A percentile compares a stretch with the other conserved stretches of the same genome.
Conservation (phyloP, 2,888 invertebrate genomes). For the Bimastos eiseni region DNA sequence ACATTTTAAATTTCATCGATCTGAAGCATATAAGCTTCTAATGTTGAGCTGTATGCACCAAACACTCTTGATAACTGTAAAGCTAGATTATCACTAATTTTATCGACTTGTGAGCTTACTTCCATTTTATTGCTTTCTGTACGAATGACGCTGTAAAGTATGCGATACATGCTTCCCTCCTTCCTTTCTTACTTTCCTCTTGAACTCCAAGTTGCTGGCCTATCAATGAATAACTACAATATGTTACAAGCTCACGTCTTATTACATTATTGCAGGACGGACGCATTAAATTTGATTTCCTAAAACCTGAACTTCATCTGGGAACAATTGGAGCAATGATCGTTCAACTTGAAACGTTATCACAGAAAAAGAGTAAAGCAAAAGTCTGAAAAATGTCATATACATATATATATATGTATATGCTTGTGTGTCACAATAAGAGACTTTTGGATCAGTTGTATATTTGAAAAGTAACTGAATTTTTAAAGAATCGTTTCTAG, state of each 20-base stretch:
- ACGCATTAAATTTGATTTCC: not conserved
- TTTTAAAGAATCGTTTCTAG: not conserved
- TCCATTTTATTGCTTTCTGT: not conserved
- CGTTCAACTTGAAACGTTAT: not conserved
- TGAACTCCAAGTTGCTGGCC: not conserved
- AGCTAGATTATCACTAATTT: not conserved
- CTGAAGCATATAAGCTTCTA: not conserved
- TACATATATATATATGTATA: not conserved
- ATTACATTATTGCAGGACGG: not conserved
- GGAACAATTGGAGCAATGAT: not conserved
- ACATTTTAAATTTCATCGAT: not conserved
- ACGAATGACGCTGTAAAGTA: not conserved
- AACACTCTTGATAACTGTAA: not conserved
- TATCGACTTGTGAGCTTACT: not conserved
- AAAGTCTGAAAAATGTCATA: not conserved
- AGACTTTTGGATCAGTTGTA: not conserved
- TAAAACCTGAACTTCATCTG: not conserved
- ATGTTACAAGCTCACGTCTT: not conserved
- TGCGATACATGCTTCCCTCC: no score
- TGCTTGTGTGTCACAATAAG: not conserved
- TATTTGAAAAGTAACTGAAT: not conserved
- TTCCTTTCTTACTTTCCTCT: not conserved
- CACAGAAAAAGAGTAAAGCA: not conserved
- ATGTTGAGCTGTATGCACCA: not conserved
- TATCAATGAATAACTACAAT: not conserved